phyloP scores from a whole-genome alignment of 1,140 invertebrate genomes.

The Anagrus nilaparvatae region DNA sequence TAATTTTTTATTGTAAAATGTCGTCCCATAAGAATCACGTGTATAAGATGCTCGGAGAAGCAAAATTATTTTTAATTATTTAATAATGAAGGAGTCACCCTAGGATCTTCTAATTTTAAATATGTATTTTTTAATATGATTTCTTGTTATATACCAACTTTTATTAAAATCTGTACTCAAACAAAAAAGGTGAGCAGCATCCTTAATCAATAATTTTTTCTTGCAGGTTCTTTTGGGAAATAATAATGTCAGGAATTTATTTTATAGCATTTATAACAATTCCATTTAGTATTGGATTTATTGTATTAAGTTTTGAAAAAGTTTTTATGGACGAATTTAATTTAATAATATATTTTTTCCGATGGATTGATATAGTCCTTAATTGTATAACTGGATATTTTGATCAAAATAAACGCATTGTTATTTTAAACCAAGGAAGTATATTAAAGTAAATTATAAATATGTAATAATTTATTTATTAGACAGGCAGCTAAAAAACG shows the following conservation, averaged over 20 bases:
- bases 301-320: slow-evolving; percentile 26
- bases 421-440: slow-evolving; percentile 24
- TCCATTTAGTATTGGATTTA: slow-evolving; percentile 31
- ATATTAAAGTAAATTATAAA: slow-evolving; percentile 30
- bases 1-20: no score
- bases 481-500: no score
- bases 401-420: slow-evolving; percentile 13
- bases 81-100: no score
- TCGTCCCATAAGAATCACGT: no score
- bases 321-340: slow-evolving; percentile 26
- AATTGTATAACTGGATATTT: slow-evolving; percentile 30
- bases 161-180: no score
- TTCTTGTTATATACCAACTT: no score
- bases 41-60: no score
- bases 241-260: slow-evolving; percentile 27
- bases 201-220: background rate
- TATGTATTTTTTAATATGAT: background rate
- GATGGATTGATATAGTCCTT: slow-evolving; percentile 30
- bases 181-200: no score
- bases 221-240: slow-evolving; percentile 33
- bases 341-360: slow-evolving; percentile 28
- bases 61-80: no score
- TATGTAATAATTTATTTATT: no score
- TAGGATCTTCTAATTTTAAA: background rate
- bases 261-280: slow-evolving; percentile 28